These are phyloP conservation scores for Drosophila sproati DNA, from an alignment of 1,140 invertebrate species.

Conservation along the genomic window DNA sequence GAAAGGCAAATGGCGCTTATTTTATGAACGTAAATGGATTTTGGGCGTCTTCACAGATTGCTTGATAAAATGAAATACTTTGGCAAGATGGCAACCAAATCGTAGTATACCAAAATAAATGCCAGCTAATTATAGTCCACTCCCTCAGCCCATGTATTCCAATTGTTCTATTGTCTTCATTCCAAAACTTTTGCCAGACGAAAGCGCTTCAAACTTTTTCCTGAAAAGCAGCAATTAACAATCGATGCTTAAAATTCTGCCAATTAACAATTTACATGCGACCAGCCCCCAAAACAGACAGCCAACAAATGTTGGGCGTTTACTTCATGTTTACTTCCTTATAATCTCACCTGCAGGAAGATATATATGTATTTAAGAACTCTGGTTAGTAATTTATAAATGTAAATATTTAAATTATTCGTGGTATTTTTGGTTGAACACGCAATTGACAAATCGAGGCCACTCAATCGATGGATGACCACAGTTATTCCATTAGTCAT, in stretches of 20 bases:
- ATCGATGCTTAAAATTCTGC: constrained; percentile 67
- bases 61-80: not conserved
- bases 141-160: constrained; percentile 37
- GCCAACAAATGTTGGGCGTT: constrained; percentile 30
- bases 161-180: constrained; percentile 58
- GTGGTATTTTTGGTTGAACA: constrained; percentile 24
- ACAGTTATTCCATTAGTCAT: constrained; percentile 23
- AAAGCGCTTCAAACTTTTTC: constrained; percentile 70
- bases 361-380: constrained; percentile 6
- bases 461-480: constrained; percentile 24
- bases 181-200: constrained; percentile 69
- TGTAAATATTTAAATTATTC: constrained; percentile 12
- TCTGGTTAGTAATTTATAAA: constrained; percentile 23
- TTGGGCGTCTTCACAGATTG: not conserved
- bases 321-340: constrained; percentile 13
- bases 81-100: not conserved
- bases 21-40: constrained; percentile 21
- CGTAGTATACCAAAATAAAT: not conserved
- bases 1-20: constrained; percentile 41
- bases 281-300: constrained; percentile 18
- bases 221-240: constrained; percentile 68
- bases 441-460: not conserved
- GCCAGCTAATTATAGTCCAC: constrained; percentile 30
- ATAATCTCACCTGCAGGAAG: constrained; percentile 1
- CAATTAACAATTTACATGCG: constrained; percentile 75